Evolutionary conservation across 53 echinoderm and acorn worm species (phyloP).

Genomic region (Temnopleurus reevesii): DNA sequence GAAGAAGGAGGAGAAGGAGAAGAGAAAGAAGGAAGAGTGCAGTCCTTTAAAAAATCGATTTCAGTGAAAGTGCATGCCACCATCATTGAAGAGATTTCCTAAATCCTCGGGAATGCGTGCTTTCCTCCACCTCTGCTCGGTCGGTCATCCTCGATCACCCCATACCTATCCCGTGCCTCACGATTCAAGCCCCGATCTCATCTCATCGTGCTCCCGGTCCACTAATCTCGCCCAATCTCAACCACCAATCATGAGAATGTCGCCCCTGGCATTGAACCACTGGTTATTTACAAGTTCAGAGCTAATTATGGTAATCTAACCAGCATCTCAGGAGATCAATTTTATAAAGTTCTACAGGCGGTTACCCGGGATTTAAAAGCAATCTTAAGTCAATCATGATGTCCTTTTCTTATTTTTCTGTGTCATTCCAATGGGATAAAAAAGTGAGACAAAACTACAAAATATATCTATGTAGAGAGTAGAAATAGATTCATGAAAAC

Average conservation of each 20-base stretch:
- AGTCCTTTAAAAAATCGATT: neutral
- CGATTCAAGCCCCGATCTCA: neutral
- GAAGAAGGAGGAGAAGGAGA: neutral
- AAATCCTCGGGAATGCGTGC: neutral
- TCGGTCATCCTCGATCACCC: neutral
- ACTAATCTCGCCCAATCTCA: constrained; percentile 31
- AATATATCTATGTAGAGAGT: no score
- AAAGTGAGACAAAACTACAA: no score
- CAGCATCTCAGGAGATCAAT: constrained; percentile 5
- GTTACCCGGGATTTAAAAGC: no score
- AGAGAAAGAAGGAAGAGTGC: neutral
- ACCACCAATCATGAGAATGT: neutral
- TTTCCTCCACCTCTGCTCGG: neutral
- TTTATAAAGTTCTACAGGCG: neutral
- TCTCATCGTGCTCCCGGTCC: neutral
- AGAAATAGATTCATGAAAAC: no score
- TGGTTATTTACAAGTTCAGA: constrained; percentile 41
- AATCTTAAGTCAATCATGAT: no score
- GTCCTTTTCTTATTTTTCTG: no score
- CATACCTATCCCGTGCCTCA: constrained; percentile 22
- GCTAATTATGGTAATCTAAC: constrained; percentile 27
- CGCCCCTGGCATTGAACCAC: constrained; percentile 29
- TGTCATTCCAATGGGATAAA: no score
- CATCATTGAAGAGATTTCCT: neutral
- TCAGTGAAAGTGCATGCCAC: neutral